Evolutionary conservation across 2,888 invertebrate species (phyloP).

Genomic region (Zygogramma bicolorata): DNA sequence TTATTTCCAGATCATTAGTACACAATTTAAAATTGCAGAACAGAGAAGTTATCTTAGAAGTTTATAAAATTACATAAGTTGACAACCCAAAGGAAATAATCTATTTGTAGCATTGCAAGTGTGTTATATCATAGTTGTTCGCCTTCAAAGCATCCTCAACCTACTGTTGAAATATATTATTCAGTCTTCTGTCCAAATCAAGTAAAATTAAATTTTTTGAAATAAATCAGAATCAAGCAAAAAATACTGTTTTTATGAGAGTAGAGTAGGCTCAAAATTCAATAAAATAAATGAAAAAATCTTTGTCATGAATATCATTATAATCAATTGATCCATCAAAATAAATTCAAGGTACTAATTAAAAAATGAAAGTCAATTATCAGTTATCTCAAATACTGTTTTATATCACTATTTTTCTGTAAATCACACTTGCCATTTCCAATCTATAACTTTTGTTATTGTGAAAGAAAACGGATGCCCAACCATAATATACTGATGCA

Average conservation of each 20-base stretch:
- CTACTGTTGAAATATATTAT: background rate
- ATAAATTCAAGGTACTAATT: background rate
- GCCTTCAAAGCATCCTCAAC: background rate
- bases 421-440: background rate
- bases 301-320: background rate
- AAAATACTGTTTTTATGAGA: background rate
- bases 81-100: background rate
- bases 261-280: background rate
- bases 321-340: background rate
- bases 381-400: background rate
- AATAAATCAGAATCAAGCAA: background rate
- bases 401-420: background rate
- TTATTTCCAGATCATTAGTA: slow-evolving; percentile 6
- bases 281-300: background rate
- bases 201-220: background rate
- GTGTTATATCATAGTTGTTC: background rate
- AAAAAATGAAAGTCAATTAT: background rate
- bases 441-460: background rate
- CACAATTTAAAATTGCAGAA: background rate
- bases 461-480: background rate
- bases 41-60: background rate
- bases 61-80: background rate
- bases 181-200: background rate
- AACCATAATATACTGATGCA: background rate
- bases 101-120: background rate